phyloP scores from a whole-genome alignment of 2,888 invertebrate genomes.

The Deilephila elpenor region DNA sequence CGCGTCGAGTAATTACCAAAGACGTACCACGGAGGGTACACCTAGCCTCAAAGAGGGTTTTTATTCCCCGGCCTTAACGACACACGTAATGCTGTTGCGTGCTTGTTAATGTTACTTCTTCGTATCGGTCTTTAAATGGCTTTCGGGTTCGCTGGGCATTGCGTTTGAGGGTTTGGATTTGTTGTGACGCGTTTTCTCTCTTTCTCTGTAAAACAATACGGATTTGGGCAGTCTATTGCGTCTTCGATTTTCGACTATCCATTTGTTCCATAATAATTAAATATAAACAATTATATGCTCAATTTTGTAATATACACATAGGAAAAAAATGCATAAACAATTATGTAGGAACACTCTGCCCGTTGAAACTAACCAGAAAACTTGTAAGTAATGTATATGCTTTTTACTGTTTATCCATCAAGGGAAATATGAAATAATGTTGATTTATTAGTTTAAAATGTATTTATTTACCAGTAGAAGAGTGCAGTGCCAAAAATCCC shows the following conservation, averaged over 20 bases:
- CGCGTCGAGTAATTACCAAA: conserved; percentile 61
- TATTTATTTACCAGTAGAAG: neutral
- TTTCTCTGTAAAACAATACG: neutral
- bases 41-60: conserved; percentile 36
- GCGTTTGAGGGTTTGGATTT: neutral
- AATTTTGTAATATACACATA: too few species aligned
- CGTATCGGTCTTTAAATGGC: conserved; percentile 12
- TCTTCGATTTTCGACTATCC: neutral
- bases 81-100: conserved; percentile 18
- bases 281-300: too few species aligned
- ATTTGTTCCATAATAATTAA: too few species aligned
- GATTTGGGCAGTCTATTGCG: neutral
- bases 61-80: conserved; percentile 22
- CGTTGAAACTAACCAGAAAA: neutral
- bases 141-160: neutral
- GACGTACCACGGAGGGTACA: conserved; percentile 42
- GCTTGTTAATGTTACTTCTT: conserved; percentile 20
- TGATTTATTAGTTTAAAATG: neutral
- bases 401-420: too few species aligned
- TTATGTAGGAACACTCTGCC: too few species aligned
- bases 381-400: neutral
- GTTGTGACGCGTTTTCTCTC: neutral
- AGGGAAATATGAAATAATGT: neutral
- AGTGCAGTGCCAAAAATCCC: neutral
- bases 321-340: too few species aligned